Evolutionary conservation across 1,140 invertebrate species (phyloP).

Genomic region (Anastrepha obliqua): DNA sequence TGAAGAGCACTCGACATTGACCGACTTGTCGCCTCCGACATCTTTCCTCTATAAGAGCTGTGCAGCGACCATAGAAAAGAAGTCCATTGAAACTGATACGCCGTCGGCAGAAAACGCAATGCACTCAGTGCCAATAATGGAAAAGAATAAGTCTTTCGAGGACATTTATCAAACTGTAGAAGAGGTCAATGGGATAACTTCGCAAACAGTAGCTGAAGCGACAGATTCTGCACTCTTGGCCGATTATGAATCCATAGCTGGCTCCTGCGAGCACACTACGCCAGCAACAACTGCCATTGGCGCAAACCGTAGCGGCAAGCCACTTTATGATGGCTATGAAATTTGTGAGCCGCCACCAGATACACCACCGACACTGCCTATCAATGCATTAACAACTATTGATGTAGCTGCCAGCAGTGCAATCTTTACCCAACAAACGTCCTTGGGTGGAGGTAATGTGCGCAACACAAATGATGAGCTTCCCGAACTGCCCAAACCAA

Average conservation of each 20-base stretch:
- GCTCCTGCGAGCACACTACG: constrained; percentile 61
- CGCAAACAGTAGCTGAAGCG: constrained; percentile 3
- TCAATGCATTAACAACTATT: constrained; percentile 55
- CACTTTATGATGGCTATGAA: constrained; percentile 67
- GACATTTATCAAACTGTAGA: constrained; percentile 70
- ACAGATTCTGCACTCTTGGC: constrained; percentile 56
- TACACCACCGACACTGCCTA: constrained; percentile 54
- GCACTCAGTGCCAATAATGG: neutral
- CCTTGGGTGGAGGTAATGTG: constrained; percentile 49
- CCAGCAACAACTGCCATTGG: neutral
- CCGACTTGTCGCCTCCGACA: constrained; percentile 26
- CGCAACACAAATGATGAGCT: constrained; percentile 70
- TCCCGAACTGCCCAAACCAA: constrained; percentile 69
- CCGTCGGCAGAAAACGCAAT: neutral
- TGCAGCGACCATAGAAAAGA: neutral
- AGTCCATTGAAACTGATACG: neutral
- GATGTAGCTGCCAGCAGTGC: neutral
- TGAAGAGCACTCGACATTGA: constrained; percentile 56
- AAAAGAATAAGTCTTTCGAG: constrained; percentile 50
- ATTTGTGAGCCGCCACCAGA: constrained; percentile 63
- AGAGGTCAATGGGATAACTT: constrained; percentile 58
- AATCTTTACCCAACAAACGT: neutral
- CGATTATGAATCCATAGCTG: constrained; percentile 70
- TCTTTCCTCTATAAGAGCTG: neutral
- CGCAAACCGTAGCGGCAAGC: neutral